Evolutionary conservation across 2,888 invertebrate genomes (phyloP), one percentile per base, ranked within the genome.

Genomic region (Prosapia bicincta): DNA sequence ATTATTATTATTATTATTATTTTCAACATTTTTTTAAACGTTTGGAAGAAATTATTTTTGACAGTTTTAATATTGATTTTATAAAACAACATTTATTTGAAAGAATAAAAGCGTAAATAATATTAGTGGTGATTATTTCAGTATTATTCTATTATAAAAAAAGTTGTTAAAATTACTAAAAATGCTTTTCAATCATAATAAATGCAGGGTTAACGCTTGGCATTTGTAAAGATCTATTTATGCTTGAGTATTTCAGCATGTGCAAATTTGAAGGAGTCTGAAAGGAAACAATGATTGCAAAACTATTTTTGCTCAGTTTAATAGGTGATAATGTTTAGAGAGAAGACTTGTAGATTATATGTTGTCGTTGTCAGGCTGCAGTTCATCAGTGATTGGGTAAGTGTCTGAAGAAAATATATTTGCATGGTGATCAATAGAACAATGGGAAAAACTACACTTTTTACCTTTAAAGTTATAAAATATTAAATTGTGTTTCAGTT

Each of bases 201-300:
- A 54, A 13, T 54, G 20, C 54, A 54, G 54, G 54, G 20, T 2
- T 13, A 54, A 54, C n/a, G 54, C 54, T 10, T 54, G 20, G 54
- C 54, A 20, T 20, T 20, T 54, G 54, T 54, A 54, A 54, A 54
- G 54, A 54, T 38, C 54, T 54, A 5, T 20, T 54, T 54, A 20
- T 54, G 54, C 54, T 54, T 54, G 54, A 54, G 54, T 54, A 54
- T 54, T 54, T 54, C 54, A 54, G 54, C 54, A 54, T 54, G n/a
- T 54, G 20, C 54, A 20, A 54, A 38, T 20, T 54, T 54, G 54
- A 20, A 54, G 54, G 20, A 54, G 6, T 54, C 54, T 20, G 54
- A 54, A 54, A 20, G 54, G 54, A 54, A 20, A 54, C 54, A 20
- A 54, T 20, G 54, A 54, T 10, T 10, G 54, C n/a, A 20, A 54